Evolutionary conservation across 2,888 invertebrate genomes (phyloP).

Genomic region (Phania funesta): DNA sequence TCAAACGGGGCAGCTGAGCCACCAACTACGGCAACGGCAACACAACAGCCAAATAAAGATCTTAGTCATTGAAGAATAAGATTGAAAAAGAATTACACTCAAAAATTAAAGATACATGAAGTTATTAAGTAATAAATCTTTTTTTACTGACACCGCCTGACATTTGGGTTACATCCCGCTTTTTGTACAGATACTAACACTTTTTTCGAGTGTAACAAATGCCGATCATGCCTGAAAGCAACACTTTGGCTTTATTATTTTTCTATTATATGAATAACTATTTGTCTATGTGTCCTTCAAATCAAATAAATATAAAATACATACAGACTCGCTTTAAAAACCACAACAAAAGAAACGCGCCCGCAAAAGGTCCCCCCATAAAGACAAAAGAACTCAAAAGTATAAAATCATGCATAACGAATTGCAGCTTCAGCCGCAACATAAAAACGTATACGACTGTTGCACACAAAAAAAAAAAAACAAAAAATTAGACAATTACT

Average conservation of each 20-base stretch:
- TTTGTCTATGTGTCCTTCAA: conserved; percentile 57
- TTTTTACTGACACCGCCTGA: too few species aligned
- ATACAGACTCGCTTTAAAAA: conserved; percentile 1
- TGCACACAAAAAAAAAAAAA: neutral
- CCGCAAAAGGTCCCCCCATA: conserved; percentile 56
- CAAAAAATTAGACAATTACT: conserved; percentile 57
- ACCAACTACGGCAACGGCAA: conserved; percentile 24
- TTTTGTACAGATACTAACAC: too few species aligned
- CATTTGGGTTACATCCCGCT: too few species aligned
- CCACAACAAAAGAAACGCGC: conserved; percentile 60
- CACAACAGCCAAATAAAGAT: conserved; percentile 24
- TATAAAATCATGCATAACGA: conserved; percentile 63
- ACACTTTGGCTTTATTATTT: conserved; percentile 28
- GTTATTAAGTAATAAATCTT: neutral
- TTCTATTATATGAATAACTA: conserved; percentile 45
- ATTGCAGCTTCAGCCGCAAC: conserved; percentile 61
- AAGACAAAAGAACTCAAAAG: conserved; percentile 16
- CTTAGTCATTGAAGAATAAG: conserved; percentile 43
- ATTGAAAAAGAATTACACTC: conserved; percentile 15
- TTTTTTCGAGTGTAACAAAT: conserved; percentile 29
- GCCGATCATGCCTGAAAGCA: conserved; percentile 28
- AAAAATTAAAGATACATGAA: neutral
- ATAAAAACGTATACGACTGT: conserved; percentile 54
- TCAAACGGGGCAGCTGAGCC: neutral
- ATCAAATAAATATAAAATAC: conserved; percentile 24